Evolutionary conservation across 1,140 invertebrate species (phyloP), one percentile per base, ranked within the genome.

Genomic region (Oreohelix idahoensis): DNA sequence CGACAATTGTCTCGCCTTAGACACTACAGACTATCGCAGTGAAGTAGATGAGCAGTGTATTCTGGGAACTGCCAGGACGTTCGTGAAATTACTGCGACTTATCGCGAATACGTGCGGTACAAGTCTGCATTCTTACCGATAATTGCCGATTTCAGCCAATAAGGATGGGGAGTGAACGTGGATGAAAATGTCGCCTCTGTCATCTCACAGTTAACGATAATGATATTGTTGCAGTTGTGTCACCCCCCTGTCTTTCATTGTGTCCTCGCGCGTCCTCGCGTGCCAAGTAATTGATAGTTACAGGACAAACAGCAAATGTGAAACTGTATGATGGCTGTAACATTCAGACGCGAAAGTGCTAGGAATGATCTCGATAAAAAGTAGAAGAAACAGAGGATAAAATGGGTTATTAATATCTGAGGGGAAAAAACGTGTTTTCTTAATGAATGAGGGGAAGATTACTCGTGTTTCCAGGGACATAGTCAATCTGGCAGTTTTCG

Each of bases 131-230:
- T 66, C 63, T 66, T 66, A n/a, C 32, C 63, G 63, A 66, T 66
- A 66, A 66, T 66, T 66, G 63, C 63, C 63, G 29, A 66, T 66
- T 66, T 66, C 63, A 66, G 63, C 63, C 63, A 66, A 66, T 66
- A 29, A 66, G 63, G 29, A 66, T 29, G n/a, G 29, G 63, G 29
- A 32, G 29, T 32, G n/a, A 66, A 32, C 20, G 63, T 13, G 10
- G n/a, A 66, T 66, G n/a, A 23, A 32, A 32, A 32, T 66, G 63
- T 35, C n/a, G 29, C 11, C 32, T 2, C 29, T 66, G 63, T 29
- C 63, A 66, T 66, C 63, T 29, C 2, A 8, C 29, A 32, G 63
- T 66, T 66, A 11, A 29, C 63, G 63, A 66, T 66, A 66, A 66
- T 66, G n/a, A 66, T 66, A 66, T 66, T n/a, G 29, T 17, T 29